A percentile compares a stretch with the other conserved stretches of the same genome.
phyloP scores from a whole-genome alignment of 1,140 invertebrate genomes.

The Helicorthomorpha holstii region DNA sequence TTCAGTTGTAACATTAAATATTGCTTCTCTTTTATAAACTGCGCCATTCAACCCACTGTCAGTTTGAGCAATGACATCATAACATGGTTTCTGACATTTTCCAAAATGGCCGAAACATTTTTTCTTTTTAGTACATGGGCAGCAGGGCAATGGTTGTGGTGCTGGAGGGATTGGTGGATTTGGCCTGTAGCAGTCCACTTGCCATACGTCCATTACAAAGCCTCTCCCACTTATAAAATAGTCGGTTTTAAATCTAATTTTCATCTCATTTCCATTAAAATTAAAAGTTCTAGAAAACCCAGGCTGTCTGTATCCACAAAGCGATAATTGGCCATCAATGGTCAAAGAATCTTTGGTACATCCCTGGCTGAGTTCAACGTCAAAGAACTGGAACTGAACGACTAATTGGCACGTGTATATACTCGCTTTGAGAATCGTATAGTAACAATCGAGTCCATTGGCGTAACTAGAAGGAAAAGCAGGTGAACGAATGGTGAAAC shows the following conservation, averaged over 20 bases:
- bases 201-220: not conserved
- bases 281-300: not conserved
- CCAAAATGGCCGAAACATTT: too few species aligned
- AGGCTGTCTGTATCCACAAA: not conserved
- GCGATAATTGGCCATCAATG: not conserved
- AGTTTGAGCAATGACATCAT: too few species aligned
- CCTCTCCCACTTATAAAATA: not conserved
- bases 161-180: not conserved
- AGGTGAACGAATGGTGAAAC: too few species aligned
- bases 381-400: not conserved
- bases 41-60: too few species aligned
- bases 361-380: not conserved
- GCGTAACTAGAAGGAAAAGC: too few species aligned
- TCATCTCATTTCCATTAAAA: not conserved
- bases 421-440: too few species aligned
- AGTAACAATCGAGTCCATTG: too few species aligned
- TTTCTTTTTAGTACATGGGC: not conserved
- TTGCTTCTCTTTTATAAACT: too few species aligned
- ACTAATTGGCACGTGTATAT: not conserved
- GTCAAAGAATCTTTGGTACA: not conserved
- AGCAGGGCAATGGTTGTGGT: not conserved
- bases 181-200: not conserved
- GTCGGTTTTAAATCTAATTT: not conserved
- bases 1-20: too few species aligned
- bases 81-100: too few species aligned